Base-by-base conservation (phyloP, 1,140 invertebrate species). In the Drosophila watanabei region DNA sequence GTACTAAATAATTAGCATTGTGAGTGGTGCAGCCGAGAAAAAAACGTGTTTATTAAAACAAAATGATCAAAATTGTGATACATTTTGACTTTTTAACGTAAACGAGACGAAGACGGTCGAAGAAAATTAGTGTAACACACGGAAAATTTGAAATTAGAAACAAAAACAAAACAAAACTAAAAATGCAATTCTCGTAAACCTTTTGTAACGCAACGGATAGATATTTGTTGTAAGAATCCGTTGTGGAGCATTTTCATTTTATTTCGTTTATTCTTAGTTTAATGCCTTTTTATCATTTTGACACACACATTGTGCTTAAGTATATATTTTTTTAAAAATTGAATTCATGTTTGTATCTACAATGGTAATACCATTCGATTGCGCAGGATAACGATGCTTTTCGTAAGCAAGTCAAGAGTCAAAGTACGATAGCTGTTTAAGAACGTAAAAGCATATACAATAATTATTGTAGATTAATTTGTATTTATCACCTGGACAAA, bases 11-110 rank as follows among this genome's bases (percentile, higher is more conserved):
- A 49, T 75, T 75, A 56, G 35, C 64, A 79, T 54, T 70, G 75
- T 78, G 57, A 70, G n/a, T 61, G 54, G 64, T 71, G 60, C 65
- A 75, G 73, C 41, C 56, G 45, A 58, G 18, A 56, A 57, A 56
- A 57, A 45, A 63, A 71, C 51, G 46, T 79, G 60, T 73, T 80
- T 80, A 73, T 64, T 75, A 56, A 62, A 60, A 60, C 70, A 61
- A 63, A 89, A 84, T 85, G 78, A 86, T 90, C 82, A 82, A 90
- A 89, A 82, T 86, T 89, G 86, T 89, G 86, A 89, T 89, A 89
- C 76, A 89, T 90, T 89, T 89, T 82, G 82, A 86, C 68, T 82
- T 77, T 77, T 63, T 69, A 79, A 81, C 18, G 10, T 84, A 80
- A 78, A 63, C 39, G 32, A 54, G 39, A 52, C 28, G 24, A 61